Percentiles rank a stretch among this genome's conserved stretches.
These are phyloP conservation scores for Drepana arcuata DNA, from an alignment of 1,140 invertebrate genomes.

Conservation along the genomic window DNA sequence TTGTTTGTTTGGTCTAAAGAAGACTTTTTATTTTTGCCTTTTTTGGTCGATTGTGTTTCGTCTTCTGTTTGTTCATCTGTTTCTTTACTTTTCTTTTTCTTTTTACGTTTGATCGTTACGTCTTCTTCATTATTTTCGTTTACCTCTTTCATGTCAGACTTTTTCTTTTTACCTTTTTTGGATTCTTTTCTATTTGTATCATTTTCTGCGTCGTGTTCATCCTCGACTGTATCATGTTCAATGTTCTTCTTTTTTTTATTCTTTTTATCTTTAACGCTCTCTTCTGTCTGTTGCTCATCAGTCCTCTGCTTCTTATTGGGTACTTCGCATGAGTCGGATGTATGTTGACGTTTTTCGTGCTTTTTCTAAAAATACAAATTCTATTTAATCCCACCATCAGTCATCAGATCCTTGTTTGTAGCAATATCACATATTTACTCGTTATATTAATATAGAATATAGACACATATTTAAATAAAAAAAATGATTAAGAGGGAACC, in stretches of 20 bases:
- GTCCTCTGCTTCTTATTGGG: no score
- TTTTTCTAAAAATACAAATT: no score
- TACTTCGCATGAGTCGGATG: no score
- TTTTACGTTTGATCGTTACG: not conserved
- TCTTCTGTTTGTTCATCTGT: not conserved
- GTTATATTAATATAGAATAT: no score
- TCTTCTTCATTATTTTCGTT: not conserved
- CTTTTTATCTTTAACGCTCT: not conserved
- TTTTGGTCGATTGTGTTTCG: constrained; percentile 1
- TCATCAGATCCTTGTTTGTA: no score
- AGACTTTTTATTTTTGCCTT: constrained; percentile 1
- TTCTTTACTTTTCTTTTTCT: not conserved
- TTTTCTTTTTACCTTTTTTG: constrained; percentile 13
- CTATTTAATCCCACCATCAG: no score
- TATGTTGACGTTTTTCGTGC: no score
- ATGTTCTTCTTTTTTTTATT: not conserved
- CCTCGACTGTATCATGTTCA: not conserved
- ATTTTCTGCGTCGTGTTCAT: not conserved
- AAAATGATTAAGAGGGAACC: no score
- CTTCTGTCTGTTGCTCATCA: no score
- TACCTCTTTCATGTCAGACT: constrained; percentile 9
- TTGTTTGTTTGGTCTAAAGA: not conserved
- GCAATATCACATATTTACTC: no score
- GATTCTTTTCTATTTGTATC: constrained; percentile 5
- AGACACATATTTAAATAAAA: no score